Evolutionary conservation across 2,113 vertebrate species (phyloP), one percentile per base, ranked within the genome.

Genomic region (Psophia crepitans): DNA sequence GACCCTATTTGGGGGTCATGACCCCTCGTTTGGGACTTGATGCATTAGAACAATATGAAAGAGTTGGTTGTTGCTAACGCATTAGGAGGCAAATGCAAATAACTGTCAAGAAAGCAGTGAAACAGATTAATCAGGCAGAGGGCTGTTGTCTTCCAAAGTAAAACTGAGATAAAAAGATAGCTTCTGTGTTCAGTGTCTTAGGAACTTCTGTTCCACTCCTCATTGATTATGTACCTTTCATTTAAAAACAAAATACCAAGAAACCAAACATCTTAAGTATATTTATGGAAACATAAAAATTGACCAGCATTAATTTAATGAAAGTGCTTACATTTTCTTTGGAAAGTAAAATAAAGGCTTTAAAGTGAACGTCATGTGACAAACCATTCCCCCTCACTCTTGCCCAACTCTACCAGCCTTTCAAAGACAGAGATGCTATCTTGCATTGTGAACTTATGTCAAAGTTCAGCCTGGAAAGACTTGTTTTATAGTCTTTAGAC

Each of bases 231-330:
- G 4, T 54, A 43, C 15, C 3, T 68, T n/a, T 77, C 33, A 24
- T 77, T 79, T 77, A 44, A 58, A 49, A 84, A 57, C 12, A 44
- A 49, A 80, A 70, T 87, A 77, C 7, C 5, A 48, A 27, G 43
- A 73, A 30, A 5, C 6, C 28, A 18, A 35, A 3, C 0, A 2
- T 26, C 0, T 0, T 81, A 51, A 87, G 49, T 14, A 3, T 12
- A 30, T 61, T 58, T 81, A 26, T 14, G 37, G 78, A 86, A 90
- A 73, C 6, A 8, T 75, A 51, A 73, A 82, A 46, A 54, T 28
- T 23, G 58, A 32, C 8, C 18, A 56, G 10, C 21, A 51, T 23
- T 75, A 26, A 84, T 58, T 71, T 54, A 1, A 64, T 71, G 9
- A 8, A 87, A 92, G 51, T 74, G 3, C 3, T 77, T 68, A 4